Percentiles rank a stretch among this genome's conserved stretches.
Evolutionary conservation across 2,888 invertebrate genomes (phyloP).

Genomic region (Willowsia nigromaculata): DNA sequence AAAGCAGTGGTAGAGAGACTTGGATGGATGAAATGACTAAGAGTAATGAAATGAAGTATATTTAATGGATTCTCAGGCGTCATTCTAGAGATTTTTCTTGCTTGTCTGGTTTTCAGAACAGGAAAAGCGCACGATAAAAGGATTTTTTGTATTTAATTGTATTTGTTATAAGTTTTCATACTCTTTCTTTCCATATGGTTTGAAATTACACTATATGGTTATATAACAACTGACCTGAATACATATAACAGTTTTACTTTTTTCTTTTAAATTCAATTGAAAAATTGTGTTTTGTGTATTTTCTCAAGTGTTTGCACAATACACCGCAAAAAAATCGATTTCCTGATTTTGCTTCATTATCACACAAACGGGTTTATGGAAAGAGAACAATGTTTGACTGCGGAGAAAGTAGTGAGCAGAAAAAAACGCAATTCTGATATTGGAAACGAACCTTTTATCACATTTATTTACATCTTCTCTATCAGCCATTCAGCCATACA

Average conservation of each 20-base stretch:
- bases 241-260: slow-evolving; percentile 7
- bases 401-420: neutral
- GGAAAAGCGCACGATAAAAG: neutral
- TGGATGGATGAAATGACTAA: slow-evolving; percentile 31
- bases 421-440: slow-evolving; percentile 12
- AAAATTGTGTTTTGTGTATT: slow-evolving; percentile 1
- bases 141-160: slow-evolving; percentile 31
- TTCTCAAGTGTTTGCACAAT: neutral
- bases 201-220: neutral
- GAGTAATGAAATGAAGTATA: slow-evolving; percentile 40
- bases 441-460: slow-evolving; percentile 35
- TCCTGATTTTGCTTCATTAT: slow-evolving; percentile 37
- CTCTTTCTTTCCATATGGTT: neutral
- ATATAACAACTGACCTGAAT: slow-evolving; percentile 30
- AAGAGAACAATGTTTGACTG: neutral
- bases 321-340: slow-evolving; percentile 31
- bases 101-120: neutral
- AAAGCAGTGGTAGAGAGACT: neutral
- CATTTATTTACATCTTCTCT: slow-evolving; percentile 40
- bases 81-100: slow-evolving; percentile 20
- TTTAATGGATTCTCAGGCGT: slow-evolving; percentile 38
- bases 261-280: slow-evolving; percentile 30
- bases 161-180: neutral
- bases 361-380: slow-evolving; percentile 28
- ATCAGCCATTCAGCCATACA: neutral